Evolutionary conservation across 2,888 invertebrate species (phyloP).

Genomic region (Drosophila nigricruria): DNA sequence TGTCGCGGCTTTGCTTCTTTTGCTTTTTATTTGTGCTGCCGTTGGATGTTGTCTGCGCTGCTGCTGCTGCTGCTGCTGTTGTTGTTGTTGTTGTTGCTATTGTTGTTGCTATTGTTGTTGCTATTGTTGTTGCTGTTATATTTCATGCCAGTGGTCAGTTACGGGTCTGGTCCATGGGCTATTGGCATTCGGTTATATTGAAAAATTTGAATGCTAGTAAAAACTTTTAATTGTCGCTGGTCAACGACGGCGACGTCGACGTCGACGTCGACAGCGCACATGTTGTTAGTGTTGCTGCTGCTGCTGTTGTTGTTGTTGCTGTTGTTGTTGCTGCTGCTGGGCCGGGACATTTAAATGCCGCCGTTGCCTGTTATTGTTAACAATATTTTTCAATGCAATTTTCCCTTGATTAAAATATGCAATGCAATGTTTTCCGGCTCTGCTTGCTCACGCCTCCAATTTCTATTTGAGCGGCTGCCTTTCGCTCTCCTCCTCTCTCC

Average conservation of each 20-base stretch:
- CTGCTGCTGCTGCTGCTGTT: neutral
- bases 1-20: constrained; percentile 70
- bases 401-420: constrained; percentile 78
- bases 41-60: constrained; percentile 25
- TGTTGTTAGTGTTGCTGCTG: no score
- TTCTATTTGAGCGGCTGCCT: constrained; percentile 15
- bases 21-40: constrained; percentile 47
- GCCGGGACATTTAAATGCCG: constrained; percentile 66
- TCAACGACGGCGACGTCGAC: constrained; percentile 29
- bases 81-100: constrained; percentile 21
- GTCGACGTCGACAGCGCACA: neutral
- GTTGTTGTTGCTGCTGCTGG: constrained; percentile 27
- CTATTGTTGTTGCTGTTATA: constrained; percentile 27
- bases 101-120: constrained; percentile 22
- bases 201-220: constrained; percentile 81
- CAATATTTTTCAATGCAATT: constrained; percentile 78
- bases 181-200: constrained; percentile 71
- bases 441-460: constrained; percentile 8
- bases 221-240: constrained; percentile 77
- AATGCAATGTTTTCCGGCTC: constrained; percentile 73
- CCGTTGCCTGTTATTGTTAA: constrained; percentile 76
- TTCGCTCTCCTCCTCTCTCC: neutral
- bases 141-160: constrained; percentile 64
- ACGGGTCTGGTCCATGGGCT: constrained; percentile 61
- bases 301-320: neutral